Base-by-base conservation (phyloP, 2,113 vertebrate species). In the Tinamus guttatus region DNA sequence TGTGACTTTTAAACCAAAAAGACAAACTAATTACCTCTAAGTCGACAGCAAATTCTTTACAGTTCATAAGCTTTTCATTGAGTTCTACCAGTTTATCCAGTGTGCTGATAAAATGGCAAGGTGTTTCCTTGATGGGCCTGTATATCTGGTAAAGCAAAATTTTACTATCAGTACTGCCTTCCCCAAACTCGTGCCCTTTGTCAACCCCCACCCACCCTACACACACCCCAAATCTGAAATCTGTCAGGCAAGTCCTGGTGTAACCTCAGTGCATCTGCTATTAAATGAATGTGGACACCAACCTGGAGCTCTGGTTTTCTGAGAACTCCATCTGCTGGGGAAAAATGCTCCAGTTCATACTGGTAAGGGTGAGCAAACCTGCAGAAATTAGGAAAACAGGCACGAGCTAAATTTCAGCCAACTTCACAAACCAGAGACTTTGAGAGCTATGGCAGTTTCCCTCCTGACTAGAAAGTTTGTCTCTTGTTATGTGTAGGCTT, bases 351-450 rank as follows among this genome's bases (percentile, higher is more conserved):
- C 62, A 99, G 87, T 71, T 99, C 99, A 95, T 99, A 98, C 20
- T 99, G 99, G 87, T 99, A 99, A 15, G 99, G 99, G 71, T 99
- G 99, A 70, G 98, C 98, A 98, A 99, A 99, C 99, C 99, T 99
- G 91, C 19, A 76, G 36, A 81, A 90, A 92, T 62, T 3, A 91
- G 28, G 17, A 91, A 81, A 64, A 85, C 22, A 81, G 59, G 34
- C 76, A 84, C 9, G 54, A 59, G 45, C 30, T 83, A 63, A 47
- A 58, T 47, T 71, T 67, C 45, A 59, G 41, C 34, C 49, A 59
- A 19, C 40, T 81, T 68, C 43, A 32, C 3, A 30, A 68, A 88
- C 52, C 47, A 81, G 52, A 62, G 30, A 17, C 69, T 90, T 85
- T 58, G 77, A 86, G 40, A 86, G 15, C 49, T 36, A 17, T 1